These are phyloP conservation scores for Uloborus diversus DNA, from an alignment of 1,140 invertebrate species.

Conservation along the genomic window DNA sequence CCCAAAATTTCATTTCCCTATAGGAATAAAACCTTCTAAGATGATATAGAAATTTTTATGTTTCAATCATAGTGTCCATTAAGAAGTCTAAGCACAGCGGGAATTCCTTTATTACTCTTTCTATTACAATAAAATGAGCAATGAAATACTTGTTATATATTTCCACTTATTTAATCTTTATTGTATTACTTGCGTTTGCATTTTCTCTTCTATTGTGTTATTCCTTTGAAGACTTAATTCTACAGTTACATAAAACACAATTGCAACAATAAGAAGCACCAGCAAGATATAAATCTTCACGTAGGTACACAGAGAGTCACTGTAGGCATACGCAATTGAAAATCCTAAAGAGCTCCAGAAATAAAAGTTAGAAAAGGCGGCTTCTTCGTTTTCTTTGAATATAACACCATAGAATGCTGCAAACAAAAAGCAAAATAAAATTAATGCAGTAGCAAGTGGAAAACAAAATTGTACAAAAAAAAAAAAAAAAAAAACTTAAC, in stretches of 20 bases:
- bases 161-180: no score
- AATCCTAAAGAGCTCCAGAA: conserved; percentile 94
- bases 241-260: conserved; percentile 2
- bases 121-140: no score
- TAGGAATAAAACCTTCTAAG: no score
- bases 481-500: background rate
- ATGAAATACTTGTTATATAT: no score
- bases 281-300: conserved; percentile 88
- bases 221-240: no score
- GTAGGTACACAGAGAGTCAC: conserved; percentile 82
- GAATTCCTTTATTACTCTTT: no score
- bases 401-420: conserved; percentile 90
- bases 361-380: conserved; percentile 95
- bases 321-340: conserved; percentile 74
- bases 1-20: no score
- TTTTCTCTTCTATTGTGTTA: no score
- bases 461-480: background rate
- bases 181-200: no score
- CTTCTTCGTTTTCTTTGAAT: conserved; percentile 91
- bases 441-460: background rate
- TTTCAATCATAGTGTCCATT: no score
- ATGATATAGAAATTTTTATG: no score
- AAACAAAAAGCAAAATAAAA: conserved; percentile 51
- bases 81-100: no score
- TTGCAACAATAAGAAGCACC: background rate